Conservation (phyloP, 2,113 vertebrate species). For the Picathartes gymnocephalus region DNA sequence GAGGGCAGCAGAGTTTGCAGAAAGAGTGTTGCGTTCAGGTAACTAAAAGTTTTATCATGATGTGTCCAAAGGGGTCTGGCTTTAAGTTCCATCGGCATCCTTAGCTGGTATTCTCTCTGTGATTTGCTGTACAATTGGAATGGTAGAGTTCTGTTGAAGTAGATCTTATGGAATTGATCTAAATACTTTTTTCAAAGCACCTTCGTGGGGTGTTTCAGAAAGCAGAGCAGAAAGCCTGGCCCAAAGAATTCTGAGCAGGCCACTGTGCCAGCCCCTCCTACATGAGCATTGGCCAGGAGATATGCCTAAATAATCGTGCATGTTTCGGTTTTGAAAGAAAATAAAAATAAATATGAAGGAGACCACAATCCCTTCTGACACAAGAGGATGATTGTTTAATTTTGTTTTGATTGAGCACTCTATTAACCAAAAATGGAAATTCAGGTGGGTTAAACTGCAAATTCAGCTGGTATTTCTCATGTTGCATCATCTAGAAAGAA, state of each 20-base stretch:
- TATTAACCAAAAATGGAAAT: not conserved
- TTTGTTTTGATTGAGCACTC: not conserved
- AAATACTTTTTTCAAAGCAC: not conserved
- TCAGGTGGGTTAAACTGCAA: not conserved
- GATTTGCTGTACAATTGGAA: not conserved
- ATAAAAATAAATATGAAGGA: not conserved
- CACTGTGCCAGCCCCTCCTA: not conserved
- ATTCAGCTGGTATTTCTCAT: not conserved
- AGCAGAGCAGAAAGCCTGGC: not conserved
- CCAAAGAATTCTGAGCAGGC: not conserved
- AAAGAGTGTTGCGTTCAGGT: not conserved
- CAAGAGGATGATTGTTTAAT: not conserved
- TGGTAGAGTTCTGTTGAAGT: not conserved
- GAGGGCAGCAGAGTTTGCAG: not conserved
- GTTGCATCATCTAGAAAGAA: not conserved
- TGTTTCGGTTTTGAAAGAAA: not conserved
- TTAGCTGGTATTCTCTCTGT: not conserved
- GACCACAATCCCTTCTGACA: not conserved
- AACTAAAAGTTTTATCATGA: not conserved
- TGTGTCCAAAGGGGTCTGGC: not conserved
- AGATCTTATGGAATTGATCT: not conserved
- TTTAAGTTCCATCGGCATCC: rapidly evolving
- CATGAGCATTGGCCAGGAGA: not conserved
- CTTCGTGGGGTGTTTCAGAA: not conserved
- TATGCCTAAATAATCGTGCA: not conserved